A percentile compares a stretch with the other conserved stretches of the same genome.
phyloP scores from a whole-genome alignment of 2,888 invertebrate species.

The Ochropleura leucogaster region DNA sequence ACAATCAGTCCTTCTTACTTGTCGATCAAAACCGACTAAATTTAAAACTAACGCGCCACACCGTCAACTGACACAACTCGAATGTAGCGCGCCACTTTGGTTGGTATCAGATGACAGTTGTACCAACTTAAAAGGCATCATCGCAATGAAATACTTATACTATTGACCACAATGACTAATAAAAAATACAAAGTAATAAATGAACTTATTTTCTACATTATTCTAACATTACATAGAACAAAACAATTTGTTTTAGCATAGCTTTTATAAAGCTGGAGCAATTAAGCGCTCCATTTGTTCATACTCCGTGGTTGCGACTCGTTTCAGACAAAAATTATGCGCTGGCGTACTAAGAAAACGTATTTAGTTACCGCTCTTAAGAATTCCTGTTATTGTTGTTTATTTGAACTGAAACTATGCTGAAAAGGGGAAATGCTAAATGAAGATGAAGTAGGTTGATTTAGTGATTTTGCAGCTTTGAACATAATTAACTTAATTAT shows the following conservation, averaged over 20 bases:
- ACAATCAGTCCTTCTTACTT: too few relatives aligned
- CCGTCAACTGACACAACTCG: too few relatives aligned
- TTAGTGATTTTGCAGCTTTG: slow-evolving; percentile 5
- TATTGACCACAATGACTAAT: too few relatives aligned
- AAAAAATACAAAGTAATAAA: too few relatives aligned
- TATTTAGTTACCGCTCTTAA: slow-evolving; percentile 52
- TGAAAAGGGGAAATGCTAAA: slow-evolving; percentile 25
- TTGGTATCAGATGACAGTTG: too few relatives aligned
- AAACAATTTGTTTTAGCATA: background rate
- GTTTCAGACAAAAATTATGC: slow-evolving; percentile 54
- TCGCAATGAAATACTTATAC: too few relatives aligned
- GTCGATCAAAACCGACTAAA: too few relatives aligned
- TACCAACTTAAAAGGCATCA: too few relatives aligned
- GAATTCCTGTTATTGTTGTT: slow-evolving; percentile 51
- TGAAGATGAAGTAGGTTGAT: slow-evolving; percentile 17
- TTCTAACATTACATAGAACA: too few relatives aligned
- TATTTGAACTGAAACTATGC: slow-evolving; percentile 49
- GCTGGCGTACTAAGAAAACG: slow-evolving; percentile 49
- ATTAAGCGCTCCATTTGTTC: slow-evolving; percentile 8
- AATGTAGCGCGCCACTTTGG: too few relatives aligned
- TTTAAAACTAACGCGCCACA: too few relatives aligned
- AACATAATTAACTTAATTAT: background rate
- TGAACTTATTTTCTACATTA: too few relatives aligned
- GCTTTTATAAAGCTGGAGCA: background rate
- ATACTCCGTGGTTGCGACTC: slow-evolving; percentile 21